Percentiles rank a stretch among this genome's conserved stretches.
These are phyloP conservation scores for Gymnoscelis rufifasciata DNA, from an alignment of 2,888 invertebrate genomes.

Conservation along the genomic window DNA sequence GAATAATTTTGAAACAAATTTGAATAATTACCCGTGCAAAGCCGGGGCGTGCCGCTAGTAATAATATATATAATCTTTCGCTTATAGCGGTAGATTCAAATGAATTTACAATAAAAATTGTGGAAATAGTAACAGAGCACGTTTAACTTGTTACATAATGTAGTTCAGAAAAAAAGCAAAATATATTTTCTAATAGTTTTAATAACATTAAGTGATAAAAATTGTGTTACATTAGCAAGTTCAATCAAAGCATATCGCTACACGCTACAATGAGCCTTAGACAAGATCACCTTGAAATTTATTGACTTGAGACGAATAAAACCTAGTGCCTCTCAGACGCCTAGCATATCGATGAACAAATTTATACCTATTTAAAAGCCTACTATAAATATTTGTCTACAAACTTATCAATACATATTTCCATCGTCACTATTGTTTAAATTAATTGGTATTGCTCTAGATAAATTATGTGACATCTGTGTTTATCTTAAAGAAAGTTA, in stretches of 20 bases:
- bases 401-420: no score
- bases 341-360: background rate
- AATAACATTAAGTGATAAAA: background rate
- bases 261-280: constrained; percentile 38
- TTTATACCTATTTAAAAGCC: no score
- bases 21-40: no score
- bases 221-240: constrained; percentile 15
- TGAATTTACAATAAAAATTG: no score
- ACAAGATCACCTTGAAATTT: constrained; percentile 64
- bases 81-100: no score
- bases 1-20: no score
- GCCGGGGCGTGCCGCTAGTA: no score
- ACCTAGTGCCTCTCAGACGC: constrained; percentile 3
- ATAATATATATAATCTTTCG: no score
- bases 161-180: no score
- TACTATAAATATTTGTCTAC: no score
- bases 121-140: no score
- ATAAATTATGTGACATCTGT: constrained; percentile 2
- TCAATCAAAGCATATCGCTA: constrained; percentile 27
- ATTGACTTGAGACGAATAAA: constrained; percentile 37
- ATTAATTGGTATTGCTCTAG: background rate
- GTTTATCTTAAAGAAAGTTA: constrained; percentile 6
- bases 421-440: background rate
- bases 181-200: background rate
- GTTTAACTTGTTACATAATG: no score